Evolutionary conservation across 2,113 vertebrate genomes (phyloP).

Genomic region (Lagopus leucura): DNA sequence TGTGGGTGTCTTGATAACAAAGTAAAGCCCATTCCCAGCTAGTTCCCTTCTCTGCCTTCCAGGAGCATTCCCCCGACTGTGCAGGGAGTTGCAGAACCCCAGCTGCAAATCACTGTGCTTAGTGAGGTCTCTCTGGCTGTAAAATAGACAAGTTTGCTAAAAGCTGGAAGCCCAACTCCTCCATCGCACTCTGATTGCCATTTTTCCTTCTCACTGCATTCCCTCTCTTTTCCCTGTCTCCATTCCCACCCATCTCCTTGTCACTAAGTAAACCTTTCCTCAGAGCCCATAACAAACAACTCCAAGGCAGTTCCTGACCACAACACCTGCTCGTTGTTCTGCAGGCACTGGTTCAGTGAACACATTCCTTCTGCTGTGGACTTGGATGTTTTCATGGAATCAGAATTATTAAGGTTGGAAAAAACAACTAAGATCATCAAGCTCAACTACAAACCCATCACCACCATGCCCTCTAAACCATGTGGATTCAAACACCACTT

Average conservation of each 20-base stretch:
- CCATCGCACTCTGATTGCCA: neutral
- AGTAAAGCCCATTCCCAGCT: neutral
- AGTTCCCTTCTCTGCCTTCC: neutral
- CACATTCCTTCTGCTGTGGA: neutral
- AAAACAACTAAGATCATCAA: no score
- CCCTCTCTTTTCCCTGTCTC: neutral
- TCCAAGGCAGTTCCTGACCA: neutral
- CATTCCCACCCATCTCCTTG: neutral
- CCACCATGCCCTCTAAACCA: no score
- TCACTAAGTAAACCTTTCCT: neutral
- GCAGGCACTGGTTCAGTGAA: neutral
- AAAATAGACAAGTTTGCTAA: neutral
- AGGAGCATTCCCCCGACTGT: neutral
- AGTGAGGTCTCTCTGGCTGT: neutral
- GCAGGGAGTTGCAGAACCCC: neutral
- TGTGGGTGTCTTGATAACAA: neutral
- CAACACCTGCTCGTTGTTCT: fast-evolving
- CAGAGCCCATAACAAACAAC: neutral
- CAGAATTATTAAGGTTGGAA: no score
- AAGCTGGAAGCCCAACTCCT: neutral
- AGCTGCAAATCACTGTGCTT: neutral
- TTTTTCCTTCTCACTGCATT: neutral
- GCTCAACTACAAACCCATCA: no score
- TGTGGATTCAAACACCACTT: neutral
- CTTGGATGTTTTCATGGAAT: neutral